These are phyloP conservation scores for Lycocerus yunnanus DNA, from an alignment of 2,888 invertebrate genomes.

Conservation along the genomic window DNA sequence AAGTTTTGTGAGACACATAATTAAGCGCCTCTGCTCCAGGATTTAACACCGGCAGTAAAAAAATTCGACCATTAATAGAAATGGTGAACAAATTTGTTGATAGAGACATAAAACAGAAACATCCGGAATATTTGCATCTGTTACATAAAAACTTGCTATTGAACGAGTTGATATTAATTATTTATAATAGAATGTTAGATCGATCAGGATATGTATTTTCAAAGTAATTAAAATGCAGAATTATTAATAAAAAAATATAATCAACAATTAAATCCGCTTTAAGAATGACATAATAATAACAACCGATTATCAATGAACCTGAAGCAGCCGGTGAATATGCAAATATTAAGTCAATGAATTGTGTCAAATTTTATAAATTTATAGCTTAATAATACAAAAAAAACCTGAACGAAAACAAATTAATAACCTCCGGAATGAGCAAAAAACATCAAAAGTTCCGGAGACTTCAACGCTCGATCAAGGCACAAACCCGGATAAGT, in stretches of 20 bases:
- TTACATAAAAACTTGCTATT: not conserved
- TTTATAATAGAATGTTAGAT: not conserved
- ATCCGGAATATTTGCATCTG: not conserved
- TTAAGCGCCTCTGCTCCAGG: slow-evolving; percentile 17
- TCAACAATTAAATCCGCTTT: not conserved
- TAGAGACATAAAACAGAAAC: not conserved
- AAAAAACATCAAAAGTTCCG: not conserved
- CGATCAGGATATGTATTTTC: not conserved
- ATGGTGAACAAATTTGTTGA: not conserved
- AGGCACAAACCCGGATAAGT: not conserved
- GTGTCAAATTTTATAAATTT: not conserved
- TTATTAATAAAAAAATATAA: not conserved
- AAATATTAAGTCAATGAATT: not conserved
- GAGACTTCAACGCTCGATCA: not conserved
- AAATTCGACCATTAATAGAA: not conserved
- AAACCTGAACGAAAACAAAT: not conserved
- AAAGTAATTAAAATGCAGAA: not conserved
- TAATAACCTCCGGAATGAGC: not conserved
- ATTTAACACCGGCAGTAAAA: not conserved
- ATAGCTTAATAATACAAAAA: not conserved
- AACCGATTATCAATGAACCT: not conserved
- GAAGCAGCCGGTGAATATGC: not conserved
- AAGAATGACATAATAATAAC: not conserved
- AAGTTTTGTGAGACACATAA: not conserved
- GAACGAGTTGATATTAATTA: not conserved